Conservation (phyloP, 2,113 vertebrate genomes). For the Siniperca chuatsi region DNA sequence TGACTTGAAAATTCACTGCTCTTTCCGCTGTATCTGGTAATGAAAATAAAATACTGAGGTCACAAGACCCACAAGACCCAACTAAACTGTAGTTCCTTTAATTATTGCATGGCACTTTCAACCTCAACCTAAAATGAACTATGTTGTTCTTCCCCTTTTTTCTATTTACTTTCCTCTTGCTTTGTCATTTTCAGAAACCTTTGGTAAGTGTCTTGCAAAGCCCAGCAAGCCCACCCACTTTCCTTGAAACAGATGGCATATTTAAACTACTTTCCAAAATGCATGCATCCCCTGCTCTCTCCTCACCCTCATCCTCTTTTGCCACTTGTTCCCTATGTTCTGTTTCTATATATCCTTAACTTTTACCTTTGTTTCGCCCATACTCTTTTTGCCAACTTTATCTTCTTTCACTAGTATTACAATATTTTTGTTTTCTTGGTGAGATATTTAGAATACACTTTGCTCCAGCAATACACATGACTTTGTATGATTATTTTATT, state of each 20-base stretch:
- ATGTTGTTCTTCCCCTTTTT: slow-evolving; percentile 84
- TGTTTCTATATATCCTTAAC: slow-evolving; percentile 33
- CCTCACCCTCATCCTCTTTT: slow-evolving; percentile 42
- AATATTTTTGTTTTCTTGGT: slow-evolving; percentile 28
- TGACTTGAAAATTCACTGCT: background rate
- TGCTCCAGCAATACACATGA: background rate
- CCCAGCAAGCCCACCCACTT: slow-evolving; percentile 83
- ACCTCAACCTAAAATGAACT: slow-evolving; percentile 72
- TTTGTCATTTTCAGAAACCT: slow-evolving; percentile 95
- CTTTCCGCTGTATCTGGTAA: background rate
- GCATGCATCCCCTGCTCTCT: slow-evolving; percentile 85
- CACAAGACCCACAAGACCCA: slow-evolving; percentile 21
- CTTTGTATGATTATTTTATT: background rate
- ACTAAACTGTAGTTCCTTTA: slow-evolving; percentile 32
- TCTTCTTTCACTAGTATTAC: background rate
- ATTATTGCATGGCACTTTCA: slow-evolving; percentile 34
- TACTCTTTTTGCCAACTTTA: slow-evolving; percentile 21
- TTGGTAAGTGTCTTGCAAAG: slow-evolving; percentile 94
- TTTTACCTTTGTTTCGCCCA: slow-evolving; percentile 35
- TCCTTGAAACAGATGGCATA: slow-evolving; percentile 90
- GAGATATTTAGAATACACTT: slow-evolving; percentile 15
- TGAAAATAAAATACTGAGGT: background rate
- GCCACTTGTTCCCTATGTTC: slow-evolving; percentile 36
- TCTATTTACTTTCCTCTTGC: slow-evolving; percentile 75
- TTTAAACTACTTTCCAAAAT: slow-evolving; percentile 86